Conservation (phyloP, 2,888 invertebrate genomes). For the Microctonus hyperodae region DNA sequence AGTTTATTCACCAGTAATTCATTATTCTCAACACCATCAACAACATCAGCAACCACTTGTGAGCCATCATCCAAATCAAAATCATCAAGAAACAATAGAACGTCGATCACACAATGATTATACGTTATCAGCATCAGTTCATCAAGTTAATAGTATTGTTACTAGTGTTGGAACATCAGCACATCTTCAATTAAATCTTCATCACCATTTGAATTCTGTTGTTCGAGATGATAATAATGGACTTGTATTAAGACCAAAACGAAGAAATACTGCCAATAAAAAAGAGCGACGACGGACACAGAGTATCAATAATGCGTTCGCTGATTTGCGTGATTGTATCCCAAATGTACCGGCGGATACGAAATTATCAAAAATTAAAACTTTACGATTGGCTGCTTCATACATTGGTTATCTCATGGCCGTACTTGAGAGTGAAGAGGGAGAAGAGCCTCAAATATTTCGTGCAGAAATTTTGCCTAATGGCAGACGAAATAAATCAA, state of each 20-base stretch:
- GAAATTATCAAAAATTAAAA: constrained; percentile 95
- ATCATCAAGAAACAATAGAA: constrained; percentile 21
- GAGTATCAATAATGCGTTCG: constrained; percentile 95
- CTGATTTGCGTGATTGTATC: constrained; percentile 90
- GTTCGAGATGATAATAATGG: constrained; percentile 25
- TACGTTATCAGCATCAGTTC: constrained; percentile 34
- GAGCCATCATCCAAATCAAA: not conserved
- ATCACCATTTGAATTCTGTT: constrained; percentile 40
- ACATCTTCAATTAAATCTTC: constrained; percentile 48
- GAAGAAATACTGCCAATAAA: constrained; percentile 90
- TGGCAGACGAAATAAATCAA: constrained; percentile 54
- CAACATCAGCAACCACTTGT: constrained; percentile 34
- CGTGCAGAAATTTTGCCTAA: constrained; percentile 77
- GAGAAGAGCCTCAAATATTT: constrained; percentile 82
- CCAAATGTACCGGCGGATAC: constrained; percentile 97
- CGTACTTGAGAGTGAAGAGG: constrained; percentile 85
- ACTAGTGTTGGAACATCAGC: constrained; percentile 62
- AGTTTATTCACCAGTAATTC: constrained; percentile 44
- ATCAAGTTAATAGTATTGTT: constrained; percentile 47
- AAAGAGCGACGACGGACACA: constrained; percentile 92
- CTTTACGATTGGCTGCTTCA: constrained; percentile 88
- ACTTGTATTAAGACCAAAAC: constrained; percentile 65
- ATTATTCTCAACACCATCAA: constrained; percentile 39
- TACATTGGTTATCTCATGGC: constrained; percentile 93
- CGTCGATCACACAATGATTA: constrained; percentile 21